Evolutionary conservation across 2,113 vertebrate species (phyloP), one percentile per base, ranked within the genome.

Genomic region (Haplochromis burtoni): DNA sequence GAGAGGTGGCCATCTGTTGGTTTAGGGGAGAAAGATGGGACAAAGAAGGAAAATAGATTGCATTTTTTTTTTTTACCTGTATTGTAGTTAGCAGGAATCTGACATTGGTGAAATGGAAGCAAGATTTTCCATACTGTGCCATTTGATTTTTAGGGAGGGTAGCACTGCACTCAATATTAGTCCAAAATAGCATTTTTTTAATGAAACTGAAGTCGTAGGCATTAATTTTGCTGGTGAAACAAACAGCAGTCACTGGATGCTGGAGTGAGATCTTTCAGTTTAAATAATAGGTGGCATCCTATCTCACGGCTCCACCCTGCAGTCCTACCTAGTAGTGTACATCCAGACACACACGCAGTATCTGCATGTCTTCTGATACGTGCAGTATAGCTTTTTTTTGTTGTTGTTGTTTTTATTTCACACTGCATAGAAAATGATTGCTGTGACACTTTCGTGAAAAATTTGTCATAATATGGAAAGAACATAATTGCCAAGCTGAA

Each of bases 391-490:
- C 80, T 89, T 87, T 82, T 82, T 86, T 59, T 86, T 81, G 13
- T 45, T 73, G 13, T 42, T 61, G 10, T 61, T 63, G 83, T 7
- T 78, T 51, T 51, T 93, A 83, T 93, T 87, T 53, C 83, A 68
- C 14, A 38, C 78, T 84, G 83, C 40, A 87, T 88, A 88, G 89
- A 89, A 89, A 78, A 80, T 86, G 92, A 94, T 91, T 80, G 82
- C 76, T 81, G 33, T 91, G 91, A 92, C 88, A 90, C 89, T 83
- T 93, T 78, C 17, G 71, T 89, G 45, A 90, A 93, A 94, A 86
- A 45, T 92, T 84, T 84, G 90, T 86, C 53, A 57, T 86, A 92
- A 90, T 92, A 83, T 93, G 87, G 88, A 91, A 88, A 88, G 87
- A 85, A 57, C 89, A 63, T 89, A 93, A 93, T 94, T 93, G 93